Base-by-base conservation (phyloP, 92 coral and sea anemone species). In the Blastomussa wellsi region DNA sequence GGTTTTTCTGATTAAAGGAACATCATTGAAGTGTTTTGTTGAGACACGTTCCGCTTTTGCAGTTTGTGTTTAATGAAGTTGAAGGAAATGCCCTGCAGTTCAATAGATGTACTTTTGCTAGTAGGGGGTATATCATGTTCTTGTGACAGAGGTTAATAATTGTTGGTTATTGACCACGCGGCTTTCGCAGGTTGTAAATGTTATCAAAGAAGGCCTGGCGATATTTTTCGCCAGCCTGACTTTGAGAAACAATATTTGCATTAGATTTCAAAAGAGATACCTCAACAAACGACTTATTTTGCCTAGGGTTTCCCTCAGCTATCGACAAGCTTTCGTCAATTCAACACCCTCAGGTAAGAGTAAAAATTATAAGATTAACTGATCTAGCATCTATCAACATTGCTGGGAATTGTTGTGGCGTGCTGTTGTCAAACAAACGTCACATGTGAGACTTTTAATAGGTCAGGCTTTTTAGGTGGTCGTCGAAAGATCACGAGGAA, bases 81-180 rank as follows among this genome's bases (percentile, higher is more conserved):
- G 32, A 52, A 77, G 81, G 48, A 52, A 52, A 37, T 55, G 26
- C 38, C 79, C 79, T 44, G 60, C 26, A 14, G 79, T 26, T 75
- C n/a, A 47, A 26, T 42, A 72, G 76, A 48, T 11, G 44, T 22
- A 12, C 47, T 7, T 16, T 4, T 19, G 20, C 1, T 69, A 33
- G 74, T 15, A 35, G 73, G 73, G 22, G 24, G 24, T 22, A 29
- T 36, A 13, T 69, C 74, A 69, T 35, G 26, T 16, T 19, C 44
- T 17, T 7, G 26, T 19, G 75, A 26, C 75, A 20, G 44, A 37
- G 75, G 75, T 33, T 20, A 37, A 36, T 70, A 70, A 70, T 22
- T 38, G 15, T 7, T 70, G 75, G 5, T 70, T 7, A 7, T 36
- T 37, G 44, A 70, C 75, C 44, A 26, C 24, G n/a, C n/a, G n/a